Percentiles rank a stretch among this genome's conserved stretches.
Evolutionary conservation across 2,113 vertebrate species (phyloP).

Genomic region (Neoarius graeffei): DNA sequence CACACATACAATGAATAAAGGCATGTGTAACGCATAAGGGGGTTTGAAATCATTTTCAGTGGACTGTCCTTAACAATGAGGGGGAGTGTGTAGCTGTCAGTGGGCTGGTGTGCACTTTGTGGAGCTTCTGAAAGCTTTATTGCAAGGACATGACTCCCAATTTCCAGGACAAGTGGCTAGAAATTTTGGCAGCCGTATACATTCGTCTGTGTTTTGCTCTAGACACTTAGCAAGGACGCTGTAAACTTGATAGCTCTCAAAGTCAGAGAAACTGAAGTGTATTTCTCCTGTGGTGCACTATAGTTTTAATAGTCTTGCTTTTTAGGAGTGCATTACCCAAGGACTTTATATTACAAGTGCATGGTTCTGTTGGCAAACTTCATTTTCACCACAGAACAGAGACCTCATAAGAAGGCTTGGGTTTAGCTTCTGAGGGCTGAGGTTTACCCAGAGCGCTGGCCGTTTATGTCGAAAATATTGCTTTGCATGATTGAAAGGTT

Average conservation of each 20-base stretch:
- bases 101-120: constrained; percentile 51
- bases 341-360: constrained; percentile 60
- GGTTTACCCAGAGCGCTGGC: constrained; percentile 56
- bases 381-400: constrained; percentile 68
- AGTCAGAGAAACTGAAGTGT: not conserved
- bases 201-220: not conserved
- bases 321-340: constrained; percentile 56
- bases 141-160: constrained; percentile 41
- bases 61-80: constrained; percentile 57
- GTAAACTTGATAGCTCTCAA: constrained; percentile 15
- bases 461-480: constrained; percentile 47
- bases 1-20: constrained; percentile 66
- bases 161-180: constrained; percentile 32
- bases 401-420: constrained; percentile 62
- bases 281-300: not conserved
- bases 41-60: constrained; percentile 66
- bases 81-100: constrained; percentile 53
- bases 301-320: constrained; percentile 44
- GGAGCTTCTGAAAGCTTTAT: constrained; percentile 51
- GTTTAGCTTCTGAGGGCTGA: constrained; percentile 58
- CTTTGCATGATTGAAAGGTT: constrained; percentile 31
- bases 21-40: constrained; percentile 52
- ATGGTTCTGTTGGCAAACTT: constrained; percentile 64
- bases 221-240: constrained; percentile 18
- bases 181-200: constrained; percentile 1